These are phyloP conservation scores for Strongylocentrotus purpuratus DNA, from an alignment of 35 echinoderm and acorn worm genomes.

Conservation along the genomic window DNA sequence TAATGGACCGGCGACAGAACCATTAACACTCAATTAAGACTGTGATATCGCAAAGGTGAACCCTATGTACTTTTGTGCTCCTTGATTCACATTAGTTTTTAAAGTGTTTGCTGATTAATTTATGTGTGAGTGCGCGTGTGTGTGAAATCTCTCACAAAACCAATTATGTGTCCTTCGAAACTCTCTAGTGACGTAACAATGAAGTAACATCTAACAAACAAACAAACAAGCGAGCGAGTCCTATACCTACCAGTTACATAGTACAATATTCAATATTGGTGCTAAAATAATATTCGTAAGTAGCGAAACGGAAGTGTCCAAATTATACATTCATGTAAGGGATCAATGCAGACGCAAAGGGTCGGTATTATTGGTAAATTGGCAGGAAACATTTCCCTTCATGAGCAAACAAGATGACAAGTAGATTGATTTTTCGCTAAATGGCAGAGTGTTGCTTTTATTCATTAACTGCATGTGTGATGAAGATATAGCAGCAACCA, in stretches of 20 bases:
- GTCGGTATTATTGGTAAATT: neutral
- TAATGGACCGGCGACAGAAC: neutral
- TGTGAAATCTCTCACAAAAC: neutral
- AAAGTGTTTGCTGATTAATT: neutral
- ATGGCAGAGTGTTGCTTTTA: neutral
- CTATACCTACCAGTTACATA: neutral
- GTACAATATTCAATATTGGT: too few species aligned
- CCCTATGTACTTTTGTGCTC: neutral
- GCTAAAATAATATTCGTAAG: neutral
- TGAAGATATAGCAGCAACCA: too few species aligned
- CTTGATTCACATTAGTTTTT: neutral
- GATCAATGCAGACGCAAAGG: neutral
- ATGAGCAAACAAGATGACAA: neutral
- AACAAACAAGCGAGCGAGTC: neutral
- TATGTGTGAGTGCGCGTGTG: neutral
- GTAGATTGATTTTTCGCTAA: neutral
- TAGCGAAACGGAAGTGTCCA: neutral
- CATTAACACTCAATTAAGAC: constrained; percentile 12
- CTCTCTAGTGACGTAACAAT: neutral
- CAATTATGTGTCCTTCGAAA: neutral
- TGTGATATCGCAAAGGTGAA: neutral
- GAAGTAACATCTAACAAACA: neutral
- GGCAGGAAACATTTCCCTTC: neutral
- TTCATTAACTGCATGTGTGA: neutral
- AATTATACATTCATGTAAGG: neutral